Base-by-base conservation (phyloP, 2,113 vertebrate species). In the Proterorhinus semilunaris region DNA sequence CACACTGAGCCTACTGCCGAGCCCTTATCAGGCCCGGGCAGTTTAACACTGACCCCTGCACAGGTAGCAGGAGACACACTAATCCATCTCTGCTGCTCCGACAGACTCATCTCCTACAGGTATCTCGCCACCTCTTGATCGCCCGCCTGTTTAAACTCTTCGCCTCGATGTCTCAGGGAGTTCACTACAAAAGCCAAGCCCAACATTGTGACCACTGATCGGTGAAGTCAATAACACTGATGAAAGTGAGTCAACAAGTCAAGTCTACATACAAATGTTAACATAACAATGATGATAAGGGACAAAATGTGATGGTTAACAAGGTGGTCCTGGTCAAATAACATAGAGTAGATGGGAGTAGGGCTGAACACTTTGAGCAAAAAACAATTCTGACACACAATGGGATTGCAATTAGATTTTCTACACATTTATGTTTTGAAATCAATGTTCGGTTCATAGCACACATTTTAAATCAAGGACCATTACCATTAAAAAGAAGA, bases 11-110 rank as follows among this genome's bases (percentile, higher is more conserved):
- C 72, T 88, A 78, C 75, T 89, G 87, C 77, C 84, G 79, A 87
- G 79, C 80, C 74, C 67, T 86, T 85, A 87, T 90, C 91, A 90
- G 79, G 80, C 72, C 73, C 36, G 16, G 74, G 87, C 89, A 86
- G 86, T 93, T 87, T 91, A 86, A 88, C 89, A 87, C 92, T 88
- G 88, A 91, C 90, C 94, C 89, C 87, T 82, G 63, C 88, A 87
- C 86, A 93, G 92, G 92, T 85, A 91, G 90, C 75, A 74, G 81
- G 87, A 90, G 87, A 90, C 90, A 88, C 84, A 82, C 78, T 85
- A 89, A 91, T 90, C 90, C 93, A 90, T 93, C 93, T 89, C 79
- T 71, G 86, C 81, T 62, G 59, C 76, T 66, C 72, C 69, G 85
- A 88, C 80, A 85, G 77, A 71, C 80, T 86, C 83, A 83, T 85